Base-by-base conservation (phyloP, 2,888 invertebrate genomes). In the Abrostola triplasia region DNA sequence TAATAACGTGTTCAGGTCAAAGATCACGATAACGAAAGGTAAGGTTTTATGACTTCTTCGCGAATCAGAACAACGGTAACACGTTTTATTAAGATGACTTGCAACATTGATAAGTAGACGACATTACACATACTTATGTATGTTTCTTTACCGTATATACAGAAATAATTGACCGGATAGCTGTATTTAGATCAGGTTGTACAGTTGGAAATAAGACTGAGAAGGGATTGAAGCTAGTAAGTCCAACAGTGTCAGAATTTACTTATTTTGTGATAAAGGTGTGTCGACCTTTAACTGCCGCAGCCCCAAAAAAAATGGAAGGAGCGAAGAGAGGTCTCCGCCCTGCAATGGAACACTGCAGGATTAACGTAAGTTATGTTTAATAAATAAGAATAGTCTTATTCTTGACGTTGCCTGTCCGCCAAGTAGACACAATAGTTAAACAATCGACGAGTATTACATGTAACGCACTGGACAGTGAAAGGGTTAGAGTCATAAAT, bases 21-120 rank as follows among this genome's bases (percentile, higher is more conserved):
- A 77, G 78, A 67, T 62, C 77, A 60, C 60, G 67, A 76, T 76
- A 75, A 70, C 37, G 51, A 36, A 64, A 65, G 59, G 59, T 54
- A 48, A 70, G 64, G 58, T 77, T 78, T 70, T 65, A 76, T 67
- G 57, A 52, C 55, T 38, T 54, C 54, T 60, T 58, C 50, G 37
- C 57, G 59, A 68, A 76, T 64, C 55, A 70, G 37, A 60, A 64
- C 36, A 35, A 49, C 24, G 60, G 56, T 51, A 49, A 37, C 58
- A 67, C 50, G 58, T 40, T 42, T 55, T 48, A 50, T 40, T 55
- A 40, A 52, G 41, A 53, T 67, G 42, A 55, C 50, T 64, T 37
- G n/a, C 52, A 61, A 59, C 40, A n/a, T 41, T 47, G 64, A 73
- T 76, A 73, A 72, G 48, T 71, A 13, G 48, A 37, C 56, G 41